phyloP scores from a whole-genome alignment of 2,113 vertebrate genomes.

The Toxotes chatareus region DNA sequence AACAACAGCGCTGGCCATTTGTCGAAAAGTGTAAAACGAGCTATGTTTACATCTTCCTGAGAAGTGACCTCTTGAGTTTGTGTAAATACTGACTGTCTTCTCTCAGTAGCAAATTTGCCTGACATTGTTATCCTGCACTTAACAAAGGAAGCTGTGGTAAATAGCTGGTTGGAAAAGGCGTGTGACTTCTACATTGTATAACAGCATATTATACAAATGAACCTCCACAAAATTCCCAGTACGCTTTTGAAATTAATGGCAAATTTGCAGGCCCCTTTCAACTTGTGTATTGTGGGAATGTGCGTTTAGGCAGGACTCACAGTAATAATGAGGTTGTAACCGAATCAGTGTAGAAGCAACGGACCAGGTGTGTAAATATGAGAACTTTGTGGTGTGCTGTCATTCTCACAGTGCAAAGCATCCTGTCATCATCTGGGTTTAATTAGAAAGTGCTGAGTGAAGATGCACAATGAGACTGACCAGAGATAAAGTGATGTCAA shows the following conservation, averaged over 20 bases:
- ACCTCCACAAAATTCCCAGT: neutral
- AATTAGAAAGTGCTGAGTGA: constrained; percentile 30
- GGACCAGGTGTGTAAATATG: constrained; percentile 21
- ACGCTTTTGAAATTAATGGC: neutral
- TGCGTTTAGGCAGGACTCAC: neutral
- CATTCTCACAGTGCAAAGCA: neutral
- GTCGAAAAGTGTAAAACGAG: neutral
- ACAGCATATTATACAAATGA: neutral
- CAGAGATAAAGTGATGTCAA: constrained; percentile 13
- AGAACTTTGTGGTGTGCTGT: constrained; percentile 8
- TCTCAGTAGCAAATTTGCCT: neutral
- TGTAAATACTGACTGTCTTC: constrained; percentile 10
- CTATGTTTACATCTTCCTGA: neutral
- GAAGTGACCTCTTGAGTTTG: constrained; percentile 12
- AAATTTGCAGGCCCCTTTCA: neutral
- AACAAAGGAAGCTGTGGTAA: no score
- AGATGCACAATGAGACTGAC: neutral
- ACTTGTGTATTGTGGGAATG: neutral
- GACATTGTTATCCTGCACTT: neutral
- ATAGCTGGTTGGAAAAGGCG: neutral
- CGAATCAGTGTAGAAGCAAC: neutral
- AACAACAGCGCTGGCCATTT: neutral
- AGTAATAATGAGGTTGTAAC: constrained; percentile 2
- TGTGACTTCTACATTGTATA: neutral
- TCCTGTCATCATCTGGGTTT: constrained; percentile 38